Evolutionary conservation across 2,888 invertebrate genomes (phyloP).

Genomic region (Danaus chrysippus): DNA sequence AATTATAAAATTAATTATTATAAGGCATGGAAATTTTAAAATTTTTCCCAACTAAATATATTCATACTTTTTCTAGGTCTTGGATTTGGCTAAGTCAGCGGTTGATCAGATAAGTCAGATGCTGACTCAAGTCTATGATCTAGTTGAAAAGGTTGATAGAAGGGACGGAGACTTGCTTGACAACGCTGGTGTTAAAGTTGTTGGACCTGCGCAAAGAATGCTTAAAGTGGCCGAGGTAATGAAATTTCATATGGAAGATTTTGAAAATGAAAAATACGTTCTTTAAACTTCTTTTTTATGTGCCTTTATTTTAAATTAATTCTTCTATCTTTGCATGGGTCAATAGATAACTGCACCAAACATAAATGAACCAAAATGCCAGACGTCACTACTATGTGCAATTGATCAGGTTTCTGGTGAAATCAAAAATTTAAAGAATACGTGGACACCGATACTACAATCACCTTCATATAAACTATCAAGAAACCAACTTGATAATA

Average conservation of each 20-base stretch:
- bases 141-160: constrained; percentile 28
- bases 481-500: constrained; percentile 14
- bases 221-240: constrained; percentile 41
- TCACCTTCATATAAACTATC: constrained; percentile 11
- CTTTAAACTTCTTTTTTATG: constrained; percentile 3
- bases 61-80: constrained; percentile 26
- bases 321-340: not conserved
- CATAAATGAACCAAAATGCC: constrained; percentile 53
- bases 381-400: constrained; percentile 48
- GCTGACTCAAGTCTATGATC: constrained; percentile 34
- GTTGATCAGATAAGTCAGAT: constrained; percentile 34
- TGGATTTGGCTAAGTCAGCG: constrained; percentile 28
- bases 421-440: constrained; percentile 11
- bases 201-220: constrained; percentile 36
- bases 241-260: not conserved
- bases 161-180: constrained; percentile 32
- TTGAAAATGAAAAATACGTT: not conserved
- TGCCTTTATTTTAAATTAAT: not conserved
- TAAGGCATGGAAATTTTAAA: not conserved
- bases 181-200: constrained; percentile 31
- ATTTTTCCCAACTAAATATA: not conserved
- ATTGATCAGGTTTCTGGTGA: constrained; percentile 31
- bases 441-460: constrained; percentile 20
- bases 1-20: no score
- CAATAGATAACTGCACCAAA: constrained; percentile 51